Percentiles rank a stretch among this genome's conserved stretches.
Conservation (phyloP, 2,888 invertebrate genomes). For the Salticus scenicus region DNA sequence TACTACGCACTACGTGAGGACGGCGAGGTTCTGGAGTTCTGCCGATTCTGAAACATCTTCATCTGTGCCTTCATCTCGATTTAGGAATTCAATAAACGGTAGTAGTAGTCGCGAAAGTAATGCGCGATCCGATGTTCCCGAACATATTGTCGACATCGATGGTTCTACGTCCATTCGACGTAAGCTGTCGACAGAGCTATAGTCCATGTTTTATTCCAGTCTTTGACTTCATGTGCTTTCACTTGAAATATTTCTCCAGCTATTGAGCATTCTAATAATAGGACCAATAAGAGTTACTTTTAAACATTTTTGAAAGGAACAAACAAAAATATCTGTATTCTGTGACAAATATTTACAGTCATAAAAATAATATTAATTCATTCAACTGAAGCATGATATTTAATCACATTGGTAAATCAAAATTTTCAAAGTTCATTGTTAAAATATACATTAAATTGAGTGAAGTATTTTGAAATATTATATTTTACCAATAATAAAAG, state of each 20-base stretch:
- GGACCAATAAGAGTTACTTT: too few relatives aligned
- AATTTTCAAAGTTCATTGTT: too few relatives aligned
- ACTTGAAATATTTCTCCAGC: neutral
- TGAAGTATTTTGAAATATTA: too few relatives aligned
- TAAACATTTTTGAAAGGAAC: too few relatives aligned
- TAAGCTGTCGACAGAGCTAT: conserved; percentile 71
- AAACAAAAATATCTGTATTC: too few relatives aligned
- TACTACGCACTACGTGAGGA: conserved; percentile 16
- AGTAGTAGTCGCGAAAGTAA: conserved; percentile 35
- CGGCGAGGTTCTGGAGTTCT: conserved; percentile 57
- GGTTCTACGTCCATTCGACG: conserved; percentile 62
- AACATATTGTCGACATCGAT: conserved; percentile 64
- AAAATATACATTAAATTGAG: too few relatives aligned
- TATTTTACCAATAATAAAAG: too few relatives aligned
- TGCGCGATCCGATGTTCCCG: conserved; percentile 52
- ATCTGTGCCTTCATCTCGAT: conserved; percentile 68
- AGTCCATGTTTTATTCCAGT: conserved; percentile 18
- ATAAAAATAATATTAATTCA: too few relatives aligned
- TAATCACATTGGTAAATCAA: too few relatives aligned
- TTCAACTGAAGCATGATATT: too few relatives aligned
- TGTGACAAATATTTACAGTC: too few relatives aligned
- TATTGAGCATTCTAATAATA: neutral
- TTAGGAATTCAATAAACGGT: conserved; percentile 45
- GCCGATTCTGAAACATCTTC: conserved; percentile 49
- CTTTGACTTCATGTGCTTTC: neutral